A percentile compares a stretch with the other conserved stretches of the same genome.
phyloP scores from a whole-genome alignment of 1,140 invertebrate species.

The Drosophila baimaii region DNA sequence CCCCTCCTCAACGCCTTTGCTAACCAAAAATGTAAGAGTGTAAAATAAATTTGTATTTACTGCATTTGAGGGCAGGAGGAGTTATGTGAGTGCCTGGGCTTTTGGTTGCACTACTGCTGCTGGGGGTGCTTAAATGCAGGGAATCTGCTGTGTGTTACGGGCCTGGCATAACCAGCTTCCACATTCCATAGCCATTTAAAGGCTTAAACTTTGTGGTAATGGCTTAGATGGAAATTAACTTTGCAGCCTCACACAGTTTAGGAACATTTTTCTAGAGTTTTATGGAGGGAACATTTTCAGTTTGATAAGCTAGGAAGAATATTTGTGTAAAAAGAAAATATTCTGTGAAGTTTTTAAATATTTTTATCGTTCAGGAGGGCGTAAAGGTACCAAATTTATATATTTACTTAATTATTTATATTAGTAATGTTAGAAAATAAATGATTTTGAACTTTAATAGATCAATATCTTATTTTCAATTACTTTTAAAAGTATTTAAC shows the following conservation, averaged over 20 bases:
- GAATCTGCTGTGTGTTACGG: slow-evolving; percentile 9
- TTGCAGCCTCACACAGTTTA: slow-evolving; percentile 20
- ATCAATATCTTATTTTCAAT: no score
- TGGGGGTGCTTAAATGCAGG: slow-evolving; percentile 35
- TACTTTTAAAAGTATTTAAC: no score
- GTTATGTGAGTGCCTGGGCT: slow-evolving; percentile 36
- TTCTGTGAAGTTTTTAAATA: neutral
- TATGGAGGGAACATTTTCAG: slow-evolving; percentile 5
- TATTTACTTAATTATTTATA: neutral
- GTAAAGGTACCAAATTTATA: neutral
- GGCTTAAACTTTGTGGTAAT: slow-evolving; percentile 30
- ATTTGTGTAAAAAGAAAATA: neutral
- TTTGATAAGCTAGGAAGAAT: neutral
- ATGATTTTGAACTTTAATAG: no score
- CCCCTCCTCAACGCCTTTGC: neutral
- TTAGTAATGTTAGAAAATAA: no score
- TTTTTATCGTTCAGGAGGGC: neutral
- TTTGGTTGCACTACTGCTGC: slow-evolving; percentile 26
- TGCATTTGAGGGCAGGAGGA: slow-evolving; percentile 43
- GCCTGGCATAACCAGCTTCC: slow-evolving; percentile 6
- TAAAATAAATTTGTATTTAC: slow-evolving; percentile 54
- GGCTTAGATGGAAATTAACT: slow-evolving; percentile 26
- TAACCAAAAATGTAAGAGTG: slow-evolving; percentile 44
- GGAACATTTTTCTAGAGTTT: neutral
- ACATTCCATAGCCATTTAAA: slow-evolving; percentile 41